phyloP scores from a whole-genome alignment of 2,113 vertebrate species.

The Urocolius indicus region DNA sequence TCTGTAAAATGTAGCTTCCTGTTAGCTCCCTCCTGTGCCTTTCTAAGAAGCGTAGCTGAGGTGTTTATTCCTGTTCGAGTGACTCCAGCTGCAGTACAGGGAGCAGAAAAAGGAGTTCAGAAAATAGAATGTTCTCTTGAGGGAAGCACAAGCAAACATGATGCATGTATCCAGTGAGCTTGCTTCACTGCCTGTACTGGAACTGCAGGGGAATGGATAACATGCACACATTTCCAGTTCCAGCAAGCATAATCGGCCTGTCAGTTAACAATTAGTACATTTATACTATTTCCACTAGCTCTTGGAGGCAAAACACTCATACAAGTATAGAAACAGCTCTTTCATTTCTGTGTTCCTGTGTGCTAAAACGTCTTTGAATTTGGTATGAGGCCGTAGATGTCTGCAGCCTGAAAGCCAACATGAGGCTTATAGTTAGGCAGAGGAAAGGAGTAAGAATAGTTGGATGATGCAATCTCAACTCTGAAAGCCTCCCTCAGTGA shows the following conservation, averaged over 20 bases:
- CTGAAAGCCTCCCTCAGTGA: not conserved
- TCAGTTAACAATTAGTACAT: not conserved
- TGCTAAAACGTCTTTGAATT: not conserved
- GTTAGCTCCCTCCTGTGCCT: not conserved
- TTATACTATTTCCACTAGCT: not conserved
- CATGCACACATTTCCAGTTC: rapidly evolving
- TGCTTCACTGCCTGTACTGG: not conserved
- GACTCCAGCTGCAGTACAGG: not conserved
- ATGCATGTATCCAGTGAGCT: not conserved
- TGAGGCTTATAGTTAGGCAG: not conserved
- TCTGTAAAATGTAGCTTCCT: rapidly evolving
- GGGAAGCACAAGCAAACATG: not conserved
- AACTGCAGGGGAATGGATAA: not conserved
- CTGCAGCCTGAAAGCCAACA: not conserved
- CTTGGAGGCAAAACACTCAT: not conserved
- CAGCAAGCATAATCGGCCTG: not conserved
- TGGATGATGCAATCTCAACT: not conserved
- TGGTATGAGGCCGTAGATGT: not conserved
- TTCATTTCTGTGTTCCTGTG: not conserved
- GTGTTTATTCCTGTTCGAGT: not conserved
- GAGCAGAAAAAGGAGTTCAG: not conserved
- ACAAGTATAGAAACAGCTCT: not conserved
- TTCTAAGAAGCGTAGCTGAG: not conserved
- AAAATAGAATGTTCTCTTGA: not conserved
- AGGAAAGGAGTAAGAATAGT: not conserved